Percentiles rank a stretch among this genome's conserved stretches.
Evolutionary conservation across 1,140 invertebrate species (phyloP).

Genomic region (Calephelis virginiensis): DNA sequence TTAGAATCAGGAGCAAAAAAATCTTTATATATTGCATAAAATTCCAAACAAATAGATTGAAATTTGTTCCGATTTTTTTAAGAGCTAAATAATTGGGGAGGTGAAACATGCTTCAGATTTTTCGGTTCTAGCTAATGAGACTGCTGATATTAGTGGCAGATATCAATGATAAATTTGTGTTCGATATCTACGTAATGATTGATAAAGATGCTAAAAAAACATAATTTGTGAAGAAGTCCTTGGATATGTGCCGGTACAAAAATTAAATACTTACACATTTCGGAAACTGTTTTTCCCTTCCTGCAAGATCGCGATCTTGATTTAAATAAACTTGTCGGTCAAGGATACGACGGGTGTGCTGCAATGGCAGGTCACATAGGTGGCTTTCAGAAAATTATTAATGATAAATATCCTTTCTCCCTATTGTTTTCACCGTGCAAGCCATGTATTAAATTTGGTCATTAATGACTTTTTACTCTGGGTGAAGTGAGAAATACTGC

Average conservation of each 20-base stretch:
- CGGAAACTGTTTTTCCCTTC: not conserved
- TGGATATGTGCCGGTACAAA: not conserved
- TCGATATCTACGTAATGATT: constrained; percentile 19
- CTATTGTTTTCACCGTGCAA: too few relatives aligned
- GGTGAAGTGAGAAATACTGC: too few relatives aligned
- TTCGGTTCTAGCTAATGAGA: constrained; percentile 22
- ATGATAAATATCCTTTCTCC: not conserved
- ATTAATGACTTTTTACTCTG: too few relatives aligned
- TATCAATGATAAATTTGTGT: constrained; percentile 22
- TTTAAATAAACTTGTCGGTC: not conserved
- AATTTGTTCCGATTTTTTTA: constrained; percentile 22
- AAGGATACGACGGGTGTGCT: not conserved
- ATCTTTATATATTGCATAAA: constrained; percentile 11
- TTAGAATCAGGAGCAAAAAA: too few relatives aligned
- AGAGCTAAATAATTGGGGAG: constrained; percentile 12
- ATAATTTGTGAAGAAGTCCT: not conserved
- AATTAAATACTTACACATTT: too few relatives aligned
- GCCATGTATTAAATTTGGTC: too few relatives aligned
- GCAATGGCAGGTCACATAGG: not conserved
- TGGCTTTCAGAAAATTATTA: not conserved
- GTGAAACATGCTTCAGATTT: constrained; percentile 17
- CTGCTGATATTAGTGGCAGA: constrained; percentile 17
- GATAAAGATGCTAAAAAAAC: not conserved
- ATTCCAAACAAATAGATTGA: constrained; percentile 21
- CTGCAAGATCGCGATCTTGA: constrained; percentile 2